Base-by-base conservation (phyloP, 2,888 invertebrate genomes). In the Agrotis puta region DNA sequence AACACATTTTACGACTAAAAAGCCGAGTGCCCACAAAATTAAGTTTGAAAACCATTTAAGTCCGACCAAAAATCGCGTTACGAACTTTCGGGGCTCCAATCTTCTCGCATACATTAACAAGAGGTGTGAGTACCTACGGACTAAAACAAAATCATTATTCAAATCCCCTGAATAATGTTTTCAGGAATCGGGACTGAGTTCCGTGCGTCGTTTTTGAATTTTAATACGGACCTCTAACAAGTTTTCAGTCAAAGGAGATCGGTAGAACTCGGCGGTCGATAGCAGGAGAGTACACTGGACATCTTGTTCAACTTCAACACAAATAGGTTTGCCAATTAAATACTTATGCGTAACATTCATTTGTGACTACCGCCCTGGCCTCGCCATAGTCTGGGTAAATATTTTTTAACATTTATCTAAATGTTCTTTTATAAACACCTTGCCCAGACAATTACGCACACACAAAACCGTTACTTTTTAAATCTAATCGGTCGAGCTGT, bases 91-190 rank as follows among this genome's bases (percentile, higher is more conserved):
- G 87, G 88, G 88, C 84, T 83, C 64, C 88, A 91, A 92, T 94
- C 94, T 94, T 93, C 90, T 81, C 92, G 95, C 94, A 95, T 95
- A 95, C 88, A 95, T 95, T 94, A 95, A 67, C 64, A 18, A 82
- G 83, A 73, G 80, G 80, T 79, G 92, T 90, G 92, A 88, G 87
- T 87, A 83, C n/a, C n/a, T n/a, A n/a, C 89, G 89, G 92, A 91
- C 93, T 95, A 90, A 94, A 95, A 94, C 95, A 94, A 93, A 95
- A 95, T 95, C 93, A 95, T 95, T 96, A 96, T 96, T 95, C 95
- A 95, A 95, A 95, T 95, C 95, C 91, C 86, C 88, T 93, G 95
- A 94, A 95, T 96, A 95, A 95, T 95, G 95, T 95, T 94, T 94
- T 94, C 94, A 92, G 94, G 93, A 93, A 93, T 94, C 92, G 92